Conservation (phyloP, 1,140 invertebrate species). For the Antheraea pernyi region DNA sequence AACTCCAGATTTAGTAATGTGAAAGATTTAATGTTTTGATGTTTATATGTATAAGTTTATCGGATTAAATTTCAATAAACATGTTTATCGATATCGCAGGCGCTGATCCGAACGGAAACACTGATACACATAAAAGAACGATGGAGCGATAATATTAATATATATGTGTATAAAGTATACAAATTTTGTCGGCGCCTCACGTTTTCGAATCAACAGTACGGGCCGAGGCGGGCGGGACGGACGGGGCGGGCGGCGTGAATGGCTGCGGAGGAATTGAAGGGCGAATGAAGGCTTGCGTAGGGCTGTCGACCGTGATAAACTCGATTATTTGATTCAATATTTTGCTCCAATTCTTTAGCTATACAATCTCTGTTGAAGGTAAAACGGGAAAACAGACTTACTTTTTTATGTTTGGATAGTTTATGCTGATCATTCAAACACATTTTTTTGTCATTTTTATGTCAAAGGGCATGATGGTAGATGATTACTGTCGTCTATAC, state of each 20-base stretch:
- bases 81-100: background rate
- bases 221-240: too few relatives aligned
- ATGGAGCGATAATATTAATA: background rate
- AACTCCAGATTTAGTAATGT: too few relatives aligned
- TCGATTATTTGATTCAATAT: conserved; percentile 1
- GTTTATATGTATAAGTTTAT: background rate
- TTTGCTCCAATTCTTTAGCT: background rate
- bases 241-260: conserved; percentile 14
- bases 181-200: conserved; percentile 20
- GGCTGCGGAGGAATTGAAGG: conserved; percentile 12
- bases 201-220: conserved; percentile 28
- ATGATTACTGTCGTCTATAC: too few relatives aligned
- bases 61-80: background rate
- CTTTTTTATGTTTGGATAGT: background rate
- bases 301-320: background rate
- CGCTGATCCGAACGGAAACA: background rate
- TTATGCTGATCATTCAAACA: too few relatives aligned
- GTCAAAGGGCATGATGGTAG: too few relatives aligned
- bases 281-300: background rate
- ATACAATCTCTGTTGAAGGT: background rate
- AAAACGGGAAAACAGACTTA: too few relatives aligned
- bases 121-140: background rate
- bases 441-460: too few relatives aligned
- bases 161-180: conserved; percentile 2
- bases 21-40: too few relatives aligned